Evolutionary conservation across 2,888 invertebrate genomes (phyloP), one percentile per base, ranked within the genome.

Genomic region (Ochlodes sylvanus): DNA sequence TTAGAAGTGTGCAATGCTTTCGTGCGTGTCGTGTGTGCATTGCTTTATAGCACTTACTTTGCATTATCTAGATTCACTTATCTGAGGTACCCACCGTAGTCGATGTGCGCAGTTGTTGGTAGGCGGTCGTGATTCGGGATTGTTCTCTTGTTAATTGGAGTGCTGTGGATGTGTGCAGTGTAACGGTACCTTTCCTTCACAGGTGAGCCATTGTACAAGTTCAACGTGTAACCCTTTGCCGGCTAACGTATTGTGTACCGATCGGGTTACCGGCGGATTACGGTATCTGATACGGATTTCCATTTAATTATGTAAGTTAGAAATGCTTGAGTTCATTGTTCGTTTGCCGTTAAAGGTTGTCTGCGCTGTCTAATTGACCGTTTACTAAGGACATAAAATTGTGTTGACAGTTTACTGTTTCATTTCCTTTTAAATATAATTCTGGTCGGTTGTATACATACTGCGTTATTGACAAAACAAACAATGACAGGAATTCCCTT

Each of bases 51-150:
- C 44, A 57, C 66, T 72, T 76, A 79, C 86, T 85, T 85, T 81
- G 84, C 84, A 87, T 81, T 90, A 91, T 91, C 90, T 91, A 79
- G 90, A 88, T 84, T 86, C 83, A 86, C 79, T 89, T 90, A 90
- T 90, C 90, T 88, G 78, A 78, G 79, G 78, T 80, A 77, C 79
- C 79, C 80, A 75, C 78, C 73, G 77, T 85, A 91, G 90, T 91
- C 80, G 80, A 73, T 79, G 76, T 74, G 77, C 81, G 82, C 81
- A 80, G 79, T 76, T 79, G 83, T 82, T 79, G 78, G 80, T 78
- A 76, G 85, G 63, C 88, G 83, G 87, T 85, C 86, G 91, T 74
- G 73, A 63, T 52, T 69, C 69, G 64, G 70, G 72, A 61, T 61
- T 52, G 47, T 68, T 69, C 60, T 17, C 38, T 75, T 79, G 77